These are phyloP conservation scores for Apodemia duryi DNA, from an alignment of 2,888 invertebrate genomes.

Conservation along the genomic window DNA sequence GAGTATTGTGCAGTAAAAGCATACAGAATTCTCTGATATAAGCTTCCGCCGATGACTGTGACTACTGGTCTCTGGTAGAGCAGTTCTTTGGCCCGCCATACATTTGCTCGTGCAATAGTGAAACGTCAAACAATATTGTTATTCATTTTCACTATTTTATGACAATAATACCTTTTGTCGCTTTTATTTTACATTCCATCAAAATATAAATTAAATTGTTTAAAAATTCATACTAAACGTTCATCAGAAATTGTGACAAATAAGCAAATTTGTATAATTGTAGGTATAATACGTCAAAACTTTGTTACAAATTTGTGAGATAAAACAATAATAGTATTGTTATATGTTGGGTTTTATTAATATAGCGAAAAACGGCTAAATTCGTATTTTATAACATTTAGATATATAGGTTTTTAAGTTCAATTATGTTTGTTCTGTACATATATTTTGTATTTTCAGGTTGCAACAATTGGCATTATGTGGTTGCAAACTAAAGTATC, in stretches of 20 bases:
- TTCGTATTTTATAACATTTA: background rate
- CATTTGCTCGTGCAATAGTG: constrained; percentile 67
- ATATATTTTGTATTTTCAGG: constrained; percentile 46
- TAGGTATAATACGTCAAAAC: constrained; percentile 42
- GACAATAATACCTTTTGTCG: constrained; percentile 32
- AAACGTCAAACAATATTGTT: constrained; percentile 71
- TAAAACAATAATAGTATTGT: background rate
- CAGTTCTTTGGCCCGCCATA: constrained; percentile 68
- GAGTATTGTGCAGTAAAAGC: constrained; percentile 24
- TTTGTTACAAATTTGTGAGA: constrained; percentile 15
- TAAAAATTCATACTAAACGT: constrained; percentile 13
- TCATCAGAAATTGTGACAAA: constrained; percentile 29
- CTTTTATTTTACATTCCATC: constrained; percentile 28
- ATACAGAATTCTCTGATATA: constrained; percentile 22
- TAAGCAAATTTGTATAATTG: constrained; percentile 46
- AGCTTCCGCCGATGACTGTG: constrained; percentile 36
- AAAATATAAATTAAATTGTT: constrained; percentile 33
- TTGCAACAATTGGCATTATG: constrained; percentile 41
- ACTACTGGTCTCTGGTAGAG: constrained; percentile 29
- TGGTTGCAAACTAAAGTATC: constrained; percentile 57
- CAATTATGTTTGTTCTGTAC: background rate
- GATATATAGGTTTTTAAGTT: background rate
- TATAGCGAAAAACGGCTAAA: background rate
- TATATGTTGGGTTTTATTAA: background rate
- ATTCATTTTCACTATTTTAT: constrained; percentile 44